Conservation (phyloP, 2,797 vertebrate species). For the Gambusia yucatana region DNA sequence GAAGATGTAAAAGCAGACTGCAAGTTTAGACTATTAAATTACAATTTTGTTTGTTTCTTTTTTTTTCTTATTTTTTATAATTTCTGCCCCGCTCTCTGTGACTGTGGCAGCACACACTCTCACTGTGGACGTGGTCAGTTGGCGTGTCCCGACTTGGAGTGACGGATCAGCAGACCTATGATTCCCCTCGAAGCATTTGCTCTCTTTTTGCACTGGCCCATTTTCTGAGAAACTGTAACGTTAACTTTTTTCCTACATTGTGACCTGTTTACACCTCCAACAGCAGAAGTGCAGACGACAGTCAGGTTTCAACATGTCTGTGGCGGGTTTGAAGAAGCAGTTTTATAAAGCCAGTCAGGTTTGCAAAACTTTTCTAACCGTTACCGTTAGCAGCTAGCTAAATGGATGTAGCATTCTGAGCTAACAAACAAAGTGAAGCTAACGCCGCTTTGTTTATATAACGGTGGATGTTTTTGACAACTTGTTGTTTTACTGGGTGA, state of each 20-base stretch:
- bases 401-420: slow-evolving; percentile 56
- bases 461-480: neutral
- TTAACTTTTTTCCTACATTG: slow-evolving; percentile 33
- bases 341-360: slow-evolving; percentile 99
- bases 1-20: neutral
- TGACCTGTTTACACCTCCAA: slow-evolving; percentile 32
- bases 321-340: slow-evolving; percentile 97
- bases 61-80: rapidly evolving
- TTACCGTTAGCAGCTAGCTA: slow-evolving; percentile 67
- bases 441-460: slow-evolving; percentile 10
- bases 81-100: slow-evolving; percentile 6
- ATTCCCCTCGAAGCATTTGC: slow-evolving; percentile 36
- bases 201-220: slow-evolving; percentile 29
- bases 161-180: slow-evolving; percentile 68
- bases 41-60: no score
- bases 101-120: slow-evolving; percentile 46
- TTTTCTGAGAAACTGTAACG: slow-evolving; percentile 45
- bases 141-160: slow-evolving; percentile 72
- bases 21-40: rapidly evolving
- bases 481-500: neutral
- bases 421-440: slow-evolving; percentile 42
- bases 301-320: slow-evolving; percentile 87
- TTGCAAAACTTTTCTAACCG: slow-evolving; percentile 68
- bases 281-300: slow-evolving; percentile 56
- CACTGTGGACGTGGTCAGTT: slow-evolving; percentile 77